phyloP scores from a whole-genome alignment of 2,797 vertebrate genomes.

The Urocyon cinereoargenteus region DNA sequence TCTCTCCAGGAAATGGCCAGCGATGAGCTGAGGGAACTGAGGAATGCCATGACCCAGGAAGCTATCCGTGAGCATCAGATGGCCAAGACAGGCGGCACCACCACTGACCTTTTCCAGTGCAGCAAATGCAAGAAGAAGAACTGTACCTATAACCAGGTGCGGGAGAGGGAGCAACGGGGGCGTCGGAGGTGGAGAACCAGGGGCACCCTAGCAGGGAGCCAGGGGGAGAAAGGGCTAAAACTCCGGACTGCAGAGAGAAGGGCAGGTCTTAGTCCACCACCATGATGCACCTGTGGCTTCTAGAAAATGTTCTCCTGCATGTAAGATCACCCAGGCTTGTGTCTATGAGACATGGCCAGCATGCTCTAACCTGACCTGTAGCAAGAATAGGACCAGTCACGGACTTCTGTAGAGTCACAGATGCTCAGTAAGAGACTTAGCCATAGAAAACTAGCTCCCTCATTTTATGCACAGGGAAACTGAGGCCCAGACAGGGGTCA shows the following conservation, averaged over 20 bases:
- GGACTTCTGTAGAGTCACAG: neutral
- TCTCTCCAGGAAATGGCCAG: slow-evolving; percentile 97
- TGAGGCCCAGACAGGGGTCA: neutral
- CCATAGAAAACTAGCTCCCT: neutral
- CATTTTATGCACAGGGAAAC: neutral
- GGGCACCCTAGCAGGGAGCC: neutral
- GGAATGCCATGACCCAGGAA: slow-evolving; percentile 96
- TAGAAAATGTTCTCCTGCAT: neutral
- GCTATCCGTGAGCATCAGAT: slow-evolving; percentile 99
- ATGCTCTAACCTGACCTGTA: neutral
- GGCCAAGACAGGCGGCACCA: slow-evolving; percentile 97
- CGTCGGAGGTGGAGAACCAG: fast-evolving
- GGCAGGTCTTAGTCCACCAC: neutral
- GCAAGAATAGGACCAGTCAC: neutral
- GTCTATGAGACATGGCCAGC: neutral
- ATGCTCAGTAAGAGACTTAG: neutral
- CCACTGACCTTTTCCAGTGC: slow-evolving; percentile 97
- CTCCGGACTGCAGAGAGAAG: neutral
- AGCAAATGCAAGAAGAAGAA: slow-evolving; percentile 98
- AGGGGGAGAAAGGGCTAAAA: too few relatives aligned
- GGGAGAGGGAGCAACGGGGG: too few relatives aligned
- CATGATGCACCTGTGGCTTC: neutral
- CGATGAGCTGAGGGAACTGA: slow-evolving; percentile 95
- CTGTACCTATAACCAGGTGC: slow-evolving; percentile 96
- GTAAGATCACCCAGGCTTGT: neutral